Base-by-base conservation (phyloP, 2,113 vertebrate genomes). In the Paramisgurnus dabryanus region DNA sequence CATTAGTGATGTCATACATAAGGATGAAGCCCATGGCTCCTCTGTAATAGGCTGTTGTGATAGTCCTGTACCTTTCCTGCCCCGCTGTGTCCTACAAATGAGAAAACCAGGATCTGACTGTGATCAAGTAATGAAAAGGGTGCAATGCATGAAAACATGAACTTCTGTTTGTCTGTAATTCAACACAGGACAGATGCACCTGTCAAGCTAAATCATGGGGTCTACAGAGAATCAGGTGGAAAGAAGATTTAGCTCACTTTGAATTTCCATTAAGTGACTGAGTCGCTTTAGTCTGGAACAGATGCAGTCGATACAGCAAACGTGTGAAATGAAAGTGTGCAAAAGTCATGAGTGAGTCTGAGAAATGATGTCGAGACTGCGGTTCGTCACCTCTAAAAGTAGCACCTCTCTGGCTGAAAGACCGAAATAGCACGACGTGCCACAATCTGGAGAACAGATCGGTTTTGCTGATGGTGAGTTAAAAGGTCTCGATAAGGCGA, bases 1-100 rank as follows among this genome's bases (percentile, higher is more conserved):
- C 95, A 65, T 96, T 96, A 1, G 95, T 96, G 88, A 96, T 95
- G 87, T 96, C 95, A 79, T 96, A 96, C 95, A 96, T 96, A 86
- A 96, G 88, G 89, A 96, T 95, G 88, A 96, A 96, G 61, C 95
- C 95, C 95, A 96, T 96, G 80, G 95, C 95, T 7, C 95, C 95
- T 1, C 95, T 91, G 65, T 96, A 96, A 86, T 96, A 96, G 65
- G 95, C 95, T 4, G 95, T 96, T 47, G 95, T 96, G 86, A 96
- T 96, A 27, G 95, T 96, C 80, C 95, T 92, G 83, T 95, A 96
- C 78, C 95, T 91, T 80, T 96, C 95, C 87, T 96, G 95, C 41
- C 95, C 95, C 58, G 95, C 95, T 76, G 95, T 96, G 85, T 96
- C 95, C 95, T 96, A 67, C 69, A 80, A 76, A 81, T 53, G 65